Base-by-base conservation (phyloP, 2,888 invertebrate species). In the Dynastes maya region DNA sequence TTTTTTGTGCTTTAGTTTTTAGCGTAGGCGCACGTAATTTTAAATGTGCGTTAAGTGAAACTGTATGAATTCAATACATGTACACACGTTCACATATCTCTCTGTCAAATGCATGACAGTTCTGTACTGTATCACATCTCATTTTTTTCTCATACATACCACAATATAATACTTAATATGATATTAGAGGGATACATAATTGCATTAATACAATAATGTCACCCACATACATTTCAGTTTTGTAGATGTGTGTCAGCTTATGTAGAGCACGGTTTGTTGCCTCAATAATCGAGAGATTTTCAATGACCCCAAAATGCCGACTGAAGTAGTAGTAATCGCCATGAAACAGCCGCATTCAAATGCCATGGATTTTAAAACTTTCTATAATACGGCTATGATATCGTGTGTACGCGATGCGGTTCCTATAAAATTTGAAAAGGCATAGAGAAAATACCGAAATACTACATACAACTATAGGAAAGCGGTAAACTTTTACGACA, bases 301-400 rank as follows among this genome's bases (percentile, higher is more conserved):
- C 85, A 85, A 85, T 85, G 85, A 85, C 85, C 85, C 84, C 85
- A 85, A 85, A 85, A 85, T 84, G 83, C 83, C 83, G 83, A 83
- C 84, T 83, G 55, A 83, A 68, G 68, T 27, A 63, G 83, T 83
- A 83, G 82, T 83, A 83, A 72, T 83, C 82, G 81, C 83, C 83
- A 81, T 82, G 84, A 83, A 83, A 81, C 79, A 70, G 79, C 61
- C 72, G 70, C 81, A 80, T 80, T 82, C 80, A 80, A 82, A 82
- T 82, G 83, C 83, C 82, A 82, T 81, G 79, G 80, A 80, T 81
- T 80, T 80, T 76, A 58, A 68, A 79, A 80, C 80, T 81, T 80
- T 82, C 80, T 81, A 80, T 71, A 81, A 58, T 58, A 22, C 37
- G 11, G 16, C 65, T 40, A 22, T 45, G 65, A 67, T 67, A 40